phyloP scores from a whole-genome alignment of 2,113 vertebrate species.

The Hemichromis elongatus region DNA sequence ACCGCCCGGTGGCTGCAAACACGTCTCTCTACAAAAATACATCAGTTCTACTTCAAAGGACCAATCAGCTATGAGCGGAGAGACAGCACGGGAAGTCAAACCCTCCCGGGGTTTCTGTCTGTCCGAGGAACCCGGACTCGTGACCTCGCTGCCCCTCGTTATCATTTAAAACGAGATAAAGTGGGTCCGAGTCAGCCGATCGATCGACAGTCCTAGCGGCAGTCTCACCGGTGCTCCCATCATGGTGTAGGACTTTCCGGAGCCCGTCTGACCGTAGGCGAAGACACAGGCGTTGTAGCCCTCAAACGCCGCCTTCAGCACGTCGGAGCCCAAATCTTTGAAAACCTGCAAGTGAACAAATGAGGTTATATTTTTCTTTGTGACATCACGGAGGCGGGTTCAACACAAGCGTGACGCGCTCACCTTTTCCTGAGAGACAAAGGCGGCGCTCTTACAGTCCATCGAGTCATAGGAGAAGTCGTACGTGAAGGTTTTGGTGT shows the following conservation, averaged over 20 bases:
- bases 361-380: neutral
- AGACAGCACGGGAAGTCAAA: too few species aligned
- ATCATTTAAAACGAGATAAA: neutral
- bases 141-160: too few species aligned
- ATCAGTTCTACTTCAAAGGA: too few species aligned
- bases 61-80: too few species aligned
- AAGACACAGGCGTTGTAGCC: constrained; percentile 97
- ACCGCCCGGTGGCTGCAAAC: too few species aligned
- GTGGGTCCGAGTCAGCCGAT: neutral
- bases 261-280: constrained; percentile 95
- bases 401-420: fast-evolving
- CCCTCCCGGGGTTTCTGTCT: too few species aligned
- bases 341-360: constrained; percentile 77
- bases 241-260: constrained; percentile 98
- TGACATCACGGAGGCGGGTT: neutral
- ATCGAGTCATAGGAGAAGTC: constrained; percentile 95
- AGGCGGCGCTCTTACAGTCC: constrained; percentile 79
- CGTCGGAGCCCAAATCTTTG: constrained; percentile 86
- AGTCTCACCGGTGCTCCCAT: constrained; percentile 88
- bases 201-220: neutral
- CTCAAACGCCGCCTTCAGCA: constrained; percentile 92
- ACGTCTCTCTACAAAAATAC: too few species aligned
- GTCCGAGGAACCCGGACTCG: too few species aligned
- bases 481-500: constrained; percentile 90
- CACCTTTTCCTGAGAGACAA: constrained; percentile 93